Evolutionary conservation across 1,140 invertebrate species (phyloP).

Genomic region (Elymnias hypermnestra): DNA sequence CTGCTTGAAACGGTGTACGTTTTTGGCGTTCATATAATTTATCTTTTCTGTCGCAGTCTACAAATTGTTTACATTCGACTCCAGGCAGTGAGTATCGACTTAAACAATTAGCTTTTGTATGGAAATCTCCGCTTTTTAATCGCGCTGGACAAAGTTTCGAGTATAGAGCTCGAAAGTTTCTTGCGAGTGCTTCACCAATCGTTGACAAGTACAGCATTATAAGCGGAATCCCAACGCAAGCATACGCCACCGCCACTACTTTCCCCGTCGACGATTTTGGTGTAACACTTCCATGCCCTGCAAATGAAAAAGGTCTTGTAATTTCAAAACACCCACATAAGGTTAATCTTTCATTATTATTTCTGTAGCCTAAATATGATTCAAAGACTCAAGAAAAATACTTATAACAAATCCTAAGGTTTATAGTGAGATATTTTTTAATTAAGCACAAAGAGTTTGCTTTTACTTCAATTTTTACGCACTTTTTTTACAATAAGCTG

Average conservation of each 20-base stretch:
- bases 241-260: constrained; percentile 92
- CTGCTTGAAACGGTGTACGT: constrained; percentile 58
- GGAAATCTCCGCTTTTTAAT: constrained; percentile 48
- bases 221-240: constrained; percentile 91
- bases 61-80: constrained; percentile 30
- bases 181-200: constrained; percentile 85
- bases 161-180: constrained; percentile 73
- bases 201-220: constrained; percentile 93
- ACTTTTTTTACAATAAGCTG: no score
- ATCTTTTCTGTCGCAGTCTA: constrained; percentile 39
- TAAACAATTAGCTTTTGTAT: constrained; percentile 44
- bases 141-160: constrained; percentile 52
- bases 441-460: no score
- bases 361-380: no score
- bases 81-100: constrained; percentile 26
- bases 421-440: no score
- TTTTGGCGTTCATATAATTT: constrained; percentile 35
- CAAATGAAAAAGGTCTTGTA: no score
- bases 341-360: no score
- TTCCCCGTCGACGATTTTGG: constrained; percentile 89
- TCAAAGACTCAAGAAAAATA: neutral
- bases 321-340: no score
- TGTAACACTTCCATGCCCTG: constrained; percentile 95
- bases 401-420: neutral
- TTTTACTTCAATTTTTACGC: no score